Conservation (phyloP, 92 coral and sea anemone species). For the Phenganax subtilis region DNA sequence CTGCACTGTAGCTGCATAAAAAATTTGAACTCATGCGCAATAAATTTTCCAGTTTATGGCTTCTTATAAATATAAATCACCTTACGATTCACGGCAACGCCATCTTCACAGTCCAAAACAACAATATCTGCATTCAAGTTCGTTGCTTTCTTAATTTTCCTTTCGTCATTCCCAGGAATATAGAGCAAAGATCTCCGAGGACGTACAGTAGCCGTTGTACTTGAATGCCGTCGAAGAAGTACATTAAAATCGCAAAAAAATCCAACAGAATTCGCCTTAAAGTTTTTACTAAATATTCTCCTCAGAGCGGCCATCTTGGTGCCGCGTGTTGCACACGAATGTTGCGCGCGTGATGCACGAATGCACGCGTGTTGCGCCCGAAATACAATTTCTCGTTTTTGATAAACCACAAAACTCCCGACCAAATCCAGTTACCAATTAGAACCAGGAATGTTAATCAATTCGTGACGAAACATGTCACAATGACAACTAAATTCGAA, state of each 20-base stretch:
- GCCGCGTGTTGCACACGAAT: constrained; percentile 9
- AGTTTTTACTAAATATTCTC: neutral
- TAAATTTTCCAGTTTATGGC: no score
- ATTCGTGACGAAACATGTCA: no score
- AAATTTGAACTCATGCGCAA: no score
- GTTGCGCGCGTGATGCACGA: neutral
- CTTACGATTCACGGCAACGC: constrained; percentile 76
- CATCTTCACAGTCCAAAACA: constrained; percentile 95
- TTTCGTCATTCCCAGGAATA: constrained; percentile 91
- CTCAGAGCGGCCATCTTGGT: constrained; percentile 14
- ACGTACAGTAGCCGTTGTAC: constrained; percentile 35
- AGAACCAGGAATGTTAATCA: no score
- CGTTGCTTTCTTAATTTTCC: constrained; percentile 77
- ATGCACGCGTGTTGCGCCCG: neutral
- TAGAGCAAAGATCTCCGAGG: constrained; percentile 94
- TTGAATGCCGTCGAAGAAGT: neutral
- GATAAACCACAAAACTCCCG: no score
- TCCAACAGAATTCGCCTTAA: constrained; percentile 6
- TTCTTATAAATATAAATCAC: constrained; percentile 26
- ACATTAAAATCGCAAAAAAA: neutral
- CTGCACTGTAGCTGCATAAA: no score
- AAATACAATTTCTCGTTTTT: neutral
- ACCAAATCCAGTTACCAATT: no score
- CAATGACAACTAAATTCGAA: no score
- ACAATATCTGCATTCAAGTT: constrained; percentile 75